Evolutionary conservation across 2,797 vertebrate genomes (phyloP).

Genomic region (Dryobates pubescens): DNA sequence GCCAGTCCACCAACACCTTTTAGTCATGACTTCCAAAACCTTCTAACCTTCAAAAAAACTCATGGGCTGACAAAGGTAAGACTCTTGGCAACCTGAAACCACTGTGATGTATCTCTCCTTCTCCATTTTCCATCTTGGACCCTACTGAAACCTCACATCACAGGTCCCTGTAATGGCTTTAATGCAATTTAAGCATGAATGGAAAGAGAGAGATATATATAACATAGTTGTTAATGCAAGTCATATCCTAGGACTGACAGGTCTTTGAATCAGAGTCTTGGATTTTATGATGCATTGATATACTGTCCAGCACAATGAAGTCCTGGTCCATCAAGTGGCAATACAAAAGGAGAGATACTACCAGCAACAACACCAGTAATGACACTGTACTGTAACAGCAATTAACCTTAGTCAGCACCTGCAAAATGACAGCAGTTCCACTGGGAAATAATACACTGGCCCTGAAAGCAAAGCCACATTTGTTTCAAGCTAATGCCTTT

Average conservation of each 20-base stretch:
- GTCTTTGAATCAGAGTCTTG: not conserved
- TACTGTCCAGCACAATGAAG: not conserved
- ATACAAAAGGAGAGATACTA: not conserved
- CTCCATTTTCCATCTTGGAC: not conserved
- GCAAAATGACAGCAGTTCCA: not conserved
- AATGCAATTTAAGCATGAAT: not conserved
- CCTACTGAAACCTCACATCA: not conserved
- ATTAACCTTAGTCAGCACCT: not conserved
- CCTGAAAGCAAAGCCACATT: not conserved
- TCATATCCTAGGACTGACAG: not conserved
- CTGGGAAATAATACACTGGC: not conserved
- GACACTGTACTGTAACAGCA: not conserved
- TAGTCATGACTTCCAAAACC: not conserved
- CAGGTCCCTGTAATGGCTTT: not conserved
- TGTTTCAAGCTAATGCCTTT: not conserved
- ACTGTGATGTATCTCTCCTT: not conserved
- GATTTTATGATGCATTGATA: not conserved
- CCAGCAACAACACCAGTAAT: not conserved
- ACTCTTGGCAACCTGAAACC: not conserved
- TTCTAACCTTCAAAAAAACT: not conserved
- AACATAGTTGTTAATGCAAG: not conserved
- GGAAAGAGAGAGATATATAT: not conserved
- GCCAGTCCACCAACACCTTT: not conserved
- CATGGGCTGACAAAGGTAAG: fast-evolving
- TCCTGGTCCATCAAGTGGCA: not conserved